Percentiles rank a stretch among this genome's conserved stretches.
phyloP scores from a whole-genome alignment of 2,888 invertebrate genomes.

The Ramazzottius varieornatus region DNA sequence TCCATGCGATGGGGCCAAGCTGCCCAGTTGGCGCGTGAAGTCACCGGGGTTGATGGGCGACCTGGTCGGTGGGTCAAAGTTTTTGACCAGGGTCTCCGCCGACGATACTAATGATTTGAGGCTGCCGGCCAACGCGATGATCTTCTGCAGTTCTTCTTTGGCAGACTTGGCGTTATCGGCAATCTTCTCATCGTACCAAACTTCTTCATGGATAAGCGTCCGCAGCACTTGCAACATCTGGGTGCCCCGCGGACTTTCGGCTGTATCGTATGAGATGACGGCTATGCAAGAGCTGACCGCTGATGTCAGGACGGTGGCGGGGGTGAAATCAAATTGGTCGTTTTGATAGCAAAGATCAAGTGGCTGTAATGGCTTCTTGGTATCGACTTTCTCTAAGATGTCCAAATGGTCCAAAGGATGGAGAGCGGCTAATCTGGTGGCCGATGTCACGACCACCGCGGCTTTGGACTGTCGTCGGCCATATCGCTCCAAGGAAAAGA shows the following conservation, averaged over 20 bases:
- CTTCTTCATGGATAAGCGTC: constrained; percentile 23
- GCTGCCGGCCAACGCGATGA: constrained; percentile 17
- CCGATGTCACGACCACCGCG: constrained; percentile 59
- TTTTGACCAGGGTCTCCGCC: constrained; percentile 18
- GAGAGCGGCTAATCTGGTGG: constrained; percentile 25
- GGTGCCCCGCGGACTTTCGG: constrained; percentile 46
- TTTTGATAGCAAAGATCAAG: constrained; percentile 97
- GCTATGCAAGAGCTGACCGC: constrained; percentile 67
- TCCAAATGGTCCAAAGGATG: constrained; percentile 16
- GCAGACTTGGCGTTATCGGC: constrained; percentile 23
- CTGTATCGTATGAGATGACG: constrained; percentile 80
- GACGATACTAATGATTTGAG: constrained; percentile 18
- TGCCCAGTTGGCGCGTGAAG: neutral
- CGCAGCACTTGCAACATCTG: constrained; percentile 52
- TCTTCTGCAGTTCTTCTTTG: constrained; percentile 27
- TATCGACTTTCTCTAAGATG: constrained; percentile 28
- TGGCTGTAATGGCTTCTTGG: constrained; percentile 47
- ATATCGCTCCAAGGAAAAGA: constrained; percentile 10
- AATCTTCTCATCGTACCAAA: constrained; percentile 6
- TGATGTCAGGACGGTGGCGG: neutral
- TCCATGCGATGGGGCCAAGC: neutral
- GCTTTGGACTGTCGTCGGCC: constrained; percentile 43
- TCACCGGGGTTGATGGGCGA: neutral
- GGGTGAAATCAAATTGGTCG: constrained; percentile 28
- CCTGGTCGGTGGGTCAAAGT: constrained; percentile 4